Evolutionary conservation across 2,888 invertebrate species (phyloP).

Genomic region (Cylindroiulus punctatus): DNA sequence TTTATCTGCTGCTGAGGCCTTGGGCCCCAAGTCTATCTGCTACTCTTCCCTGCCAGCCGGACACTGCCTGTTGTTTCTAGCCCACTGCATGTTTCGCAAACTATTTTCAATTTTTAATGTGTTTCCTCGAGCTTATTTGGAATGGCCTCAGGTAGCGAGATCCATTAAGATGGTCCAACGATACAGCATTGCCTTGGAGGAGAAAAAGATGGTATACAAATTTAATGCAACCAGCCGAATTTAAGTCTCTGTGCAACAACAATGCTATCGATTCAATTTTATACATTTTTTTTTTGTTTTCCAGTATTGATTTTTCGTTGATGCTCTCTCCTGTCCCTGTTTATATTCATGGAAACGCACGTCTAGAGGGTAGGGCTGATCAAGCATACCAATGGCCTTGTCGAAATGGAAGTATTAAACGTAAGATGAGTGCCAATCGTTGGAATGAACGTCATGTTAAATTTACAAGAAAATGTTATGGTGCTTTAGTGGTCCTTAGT

Average conservation of each 20-base stretch:
- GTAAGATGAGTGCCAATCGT: background rate
- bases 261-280: slow-evolving; percentile 14
- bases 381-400: slow-evolving; percentile 26
- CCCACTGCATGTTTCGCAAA: background rate
- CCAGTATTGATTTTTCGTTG: background rate
- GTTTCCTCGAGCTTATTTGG: background rate
- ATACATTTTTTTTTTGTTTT: background rate
- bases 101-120: slow-evolving; percentile 2
- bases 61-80: background rate
- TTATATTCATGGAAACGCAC: slow-evolving; percentile 19
- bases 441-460: slow-evolving; percentile 15
- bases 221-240: background rate
- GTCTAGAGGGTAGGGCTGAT: background rate
- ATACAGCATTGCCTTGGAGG: background rate
- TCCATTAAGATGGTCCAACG: slow-evolving; percentile 15
- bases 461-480: background rate
- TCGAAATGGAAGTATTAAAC: background rate
- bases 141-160: slow-evolving; percentile 11
- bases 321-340: background rate
- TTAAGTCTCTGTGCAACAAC: background rate
- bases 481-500: background rate
- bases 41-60: background rate
- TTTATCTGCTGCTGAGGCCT: background rate
- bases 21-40: background rate
- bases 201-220: background rate